Evolutionary conservation across 2,797 vertebrate species (phyloP).

Genomic region (Phrynocephalus forsythii): DNA sequence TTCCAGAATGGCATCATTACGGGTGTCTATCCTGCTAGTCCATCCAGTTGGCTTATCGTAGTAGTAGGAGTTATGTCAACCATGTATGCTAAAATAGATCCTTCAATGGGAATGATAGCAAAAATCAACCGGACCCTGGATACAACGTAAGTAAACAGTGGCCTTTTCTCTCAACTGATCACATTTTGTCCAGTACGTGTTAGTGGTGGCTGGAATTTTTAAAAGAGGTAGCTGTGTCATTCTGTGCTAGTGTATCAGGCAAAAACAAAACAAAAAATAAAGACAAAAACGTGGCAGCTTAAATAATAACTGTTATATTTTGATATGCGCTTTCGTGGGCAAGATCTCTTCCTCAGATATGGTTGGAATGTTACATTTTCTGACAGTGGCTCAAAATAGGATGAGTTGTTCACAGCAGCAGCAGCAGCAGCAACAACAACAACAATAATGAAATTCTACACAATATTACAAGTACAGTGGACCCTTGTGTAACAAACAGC

Average conservation of each 20-base stretch:
- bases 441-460: too few species aligned
- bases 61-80: conserved; percentile 94
- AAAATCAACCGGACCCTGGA: conserved; percentile 79
- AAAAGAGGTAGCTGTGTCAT: not conserved
- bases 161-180: not conserved
- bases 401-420: not conserved
- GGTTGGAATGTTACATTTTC: not conserved
- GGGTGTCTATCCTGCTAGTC: conserved; percentile 95
- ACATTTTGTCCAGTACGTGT: not conserved
- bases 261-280: too few species aligned
- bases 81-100: conserved; percentile 90
- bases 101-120: conserved; percentile 90
- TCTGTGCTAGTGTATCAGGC: too few species aligned
- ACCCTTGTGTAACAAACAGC: too few species aligned
- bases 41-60: conserved; percentile 92
- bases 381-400: not conserved
- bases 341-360: too few species aligned
- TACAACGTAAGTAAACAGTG: conserved; percentile 76
- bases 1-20: conserved; percentile 90
- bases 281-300: too few species aligned
- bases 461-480: too few species aligned
- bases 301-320: too few species aligned
- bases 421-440: too few species aligned
- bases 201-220: not conserved
- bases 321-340: too few species aligned